Evolutionary conservation across 1,140 invertebrate genomes (phyloP).

Genomic region (Musca domestica): DNA sequence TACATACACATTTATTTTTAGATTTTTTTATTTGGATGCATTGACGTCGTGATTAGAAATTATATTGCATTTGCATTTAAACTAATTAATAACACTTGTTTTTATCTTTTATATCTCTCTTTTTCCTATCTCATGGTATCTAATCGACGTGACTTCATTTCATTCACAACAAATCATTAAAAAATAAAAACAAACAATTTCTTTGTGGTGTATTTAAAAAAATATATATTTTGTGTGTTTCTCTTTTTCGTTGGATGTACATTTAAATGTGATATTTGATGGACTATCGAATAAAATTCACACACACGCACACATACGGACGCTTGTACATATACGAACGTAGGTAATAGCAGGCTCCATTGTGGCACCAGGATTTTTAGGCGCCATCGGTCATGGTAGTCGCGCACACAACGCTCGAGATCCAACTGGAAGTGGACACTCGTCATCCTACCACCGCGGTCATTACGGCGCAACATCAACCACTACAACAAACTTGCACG

Average conservation of each 20-base stretch:
- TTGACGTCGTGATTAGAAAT: neutral
- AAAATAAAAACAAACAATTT: too few relatives aligned
- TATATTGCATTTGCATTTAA: neutral
- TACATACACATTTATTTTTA: constrained; percentile 8
- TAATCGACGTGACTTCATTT: neutral
- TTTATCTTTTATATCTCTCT: constrained; percentile 14
- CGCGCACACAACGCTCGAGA: constrained; percentile 46
- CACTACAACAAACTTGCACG: constrained; percentile 29
- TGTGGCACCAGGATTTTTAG: constrained; percentile 48
- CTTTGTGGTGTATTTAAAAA: too few relatives aligned
- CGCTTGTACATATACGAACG: constrained; percentile 17
- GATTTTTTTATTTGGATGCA: neutral
- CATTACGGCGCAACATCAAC: constrained; percentile 26
- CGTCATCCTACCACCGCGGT: constrained; percentile 24
- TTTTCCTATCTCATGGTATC: constrained; percentile 9
- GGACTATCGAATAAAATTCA: neutral
- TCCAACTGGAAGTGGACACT: constrained; percentile 33
- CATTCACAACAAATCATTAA: too few relatives aligned
- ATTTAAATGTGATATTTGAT: too few relatives aligned
- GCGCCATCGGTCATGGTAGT: constrained; percentile 46
- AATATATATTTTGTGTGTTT: too few relatives aligned
- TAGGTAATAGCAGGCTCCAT: constrained; percentile 52
- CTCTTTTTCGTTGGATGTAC: too few relatives aligned
- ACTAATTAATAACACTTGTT: constrained; percentile 1
- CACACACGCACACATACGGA: constrained; percentile 2